Evolutionary conservation across 2,888 invertebrate genomes (phyloP).

Genomic region (Hyposoter didymator): DNA sequence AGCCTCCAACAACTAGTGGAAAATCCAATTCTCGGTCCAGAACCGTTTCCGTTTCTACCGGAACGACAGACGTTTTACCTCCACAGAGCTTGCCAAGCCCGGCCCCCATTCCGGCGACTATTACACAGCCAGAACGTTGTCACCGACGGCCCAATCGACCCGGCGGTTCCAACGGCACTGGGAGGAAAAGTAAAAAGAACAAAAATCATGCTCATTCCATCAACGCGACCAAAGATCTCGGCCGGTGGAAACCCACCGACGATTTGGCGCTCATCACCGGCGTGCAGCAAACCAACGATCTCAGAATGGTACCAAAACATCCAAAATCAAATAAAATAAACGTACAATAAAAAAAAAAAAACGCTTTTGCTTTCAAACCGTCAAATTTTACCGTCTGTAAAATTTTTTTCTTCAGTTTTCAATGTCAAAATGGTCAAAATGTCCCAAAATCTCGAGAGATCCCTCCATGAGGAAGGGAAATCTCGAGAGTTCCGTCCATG

Average conservation of each 20-base stretch:
- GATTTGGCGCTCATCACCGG: constrained; percentile 97
- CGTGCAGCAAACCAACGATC: constrained; percentile 95
- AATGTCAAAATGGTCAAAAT: no score
- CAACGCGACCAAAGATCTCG: constrained; percentile 92
- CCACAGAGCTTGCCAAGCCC: constrained; percentile 78
- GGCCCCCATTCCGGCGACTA: constrained; percentile 74
- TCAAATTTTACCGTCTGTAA: no score
- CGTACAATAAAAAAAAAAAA: no score
- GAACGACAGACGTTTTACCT: constrained; percentile 77
- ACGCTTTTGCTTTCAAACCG: no score
- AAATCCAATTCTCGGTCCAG: constrained; percentile 81
- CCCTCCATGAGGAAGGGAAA: no score
- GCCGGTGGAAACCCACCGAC: constrained; percentile 98
- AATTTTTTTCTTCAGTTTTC: no score
- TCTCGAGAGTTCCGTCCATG: no score
- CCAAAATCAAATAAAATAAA: background rate
- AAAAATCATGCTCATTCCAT: constrained; percentile 89
- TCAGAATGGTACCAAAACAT: constrained; percentile 86
- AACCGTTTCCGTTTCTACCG: constrained; percentile 78
- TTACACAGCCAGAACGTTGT: constrained; percentile 78
- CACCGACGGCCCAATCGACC: constrained; percentile 80
- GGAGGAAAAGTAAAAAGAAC: constrained; percentile 84
- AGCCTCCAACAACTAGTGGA: constrained; percentile 79
- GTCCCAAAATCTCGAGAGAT: no score
- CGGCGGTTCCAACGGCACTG: constrained; percentile 79